Evolutionary conservation across 2,888 invertebrate genomes (phyloP), one percentile per base, ranked within the genome.

Genomic region (Mesorhabditis spiculigera): DNA sequence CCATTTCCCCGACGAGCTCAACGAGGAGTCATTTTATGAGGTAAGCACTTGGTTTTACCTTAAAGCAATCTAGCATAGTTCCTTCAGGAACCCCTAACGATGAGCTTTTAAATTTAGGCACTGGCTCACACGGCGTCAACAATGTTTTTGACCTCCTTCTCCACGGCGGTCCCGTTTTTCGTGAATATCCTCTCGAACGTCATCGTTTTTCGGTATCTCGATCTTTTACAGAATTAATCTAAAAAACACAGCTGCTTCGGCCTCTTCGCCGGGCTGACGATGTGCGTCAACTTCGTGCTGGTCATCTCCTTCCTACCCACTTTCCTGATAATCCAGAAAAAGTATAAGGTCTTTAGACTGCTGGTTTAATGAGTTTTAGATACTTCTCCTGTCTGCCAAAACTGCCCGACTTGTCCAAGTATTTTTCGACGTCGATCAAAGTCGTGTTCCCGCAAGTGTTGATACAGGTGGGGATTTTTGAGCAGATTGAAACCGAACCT

Each of bases 271-370:
- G 95, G 95, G 28, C 93, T 93, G 74, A 91, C 94, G 50, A 92
- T 96, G 71, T 89, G 95, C 78, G 91, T 92, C 74, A 95, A 96
- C 88, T 95, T 94, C 86, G 86, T 94, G 45, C 88, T 98, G 72
- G 94, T 95, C 5, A 71, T 78, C 42, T 78, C 80, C 4, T 80
- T 78, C 61, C 69, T 80, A 0, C 80, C 80, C 0, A 76, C 80
- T 5, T 76, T 77, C 68, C 69, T 80, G 3, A 64, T 80, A 10
- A 69, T 78, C 45, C 80, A 78, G 45, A 67, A 74, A 41, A 67
- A 72, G 71, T 74, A 8, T 16, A 2, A 6, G 2, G 63, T 6
- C 13, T 8, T 4, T 8, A n/a, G 16, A 16, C 41, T 4, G 6
- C 8, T 2, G 10, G 6, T 63, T 28, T 28, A 28, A n/a, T 28